Base-by-base conservation (phyloP, 2,113 vertebrate genomes). In the Carlito syrichta region DNA sequence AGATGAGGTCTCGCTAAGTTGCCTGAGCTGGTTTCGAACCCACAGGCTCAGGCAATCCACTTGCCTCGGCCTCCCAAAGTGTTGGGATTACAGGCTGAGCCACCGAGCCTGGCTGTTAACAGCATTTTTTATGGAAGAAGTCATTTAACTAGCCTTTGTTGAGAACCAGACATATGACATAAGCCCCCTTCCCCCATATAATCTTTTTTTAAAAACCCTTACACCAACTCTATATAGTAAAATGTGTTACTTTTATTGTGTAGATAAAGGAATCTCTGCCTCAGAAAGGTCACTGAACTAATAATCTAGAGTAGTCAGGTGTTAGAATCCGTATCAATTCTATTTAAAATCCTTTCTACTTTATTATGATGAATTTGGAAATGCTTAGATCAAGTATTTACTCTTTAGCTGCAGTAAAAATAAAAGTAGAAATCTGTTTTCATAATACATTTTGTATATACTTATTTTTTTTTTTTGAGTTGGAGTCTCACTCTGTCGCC, bases 381-480 rank as follows among this genome's bases (percentile, higher is more conserved):
- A 77, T 94, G 27, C 71, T 90, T 81, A 69, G 71, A 5, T 91
- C 50, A 83, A 69, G 25, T 48, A 81, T 84, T 93, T 94, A 69
- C 92, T 54, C 48, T 91, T 94, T 93, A 76, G 62, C 43, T 91
- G 71, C 25, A 93, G 23, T 73, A 63, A 89, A 94, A 74, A 45
- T 69, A 45, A 81, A 89, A 85, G 52, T 25, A 48, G 32, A 79
- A 88, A 56, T 40, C 27, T 32, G 2, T 48, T 78, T 94, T 93
- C 85, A 58, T 93, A 27, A 82, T 73, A 23, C 19, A 85, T 19
- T 85, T 71, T 96, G 35, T 19, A 63, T 91, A n/a, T n/a, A n/a
- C n/a, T n/a, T n/a, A n/a, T n/a, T n/a, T n/a, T n/a, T n/a, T n/a
- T n/a, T n/a, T n/a, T n/a, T n/a, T n/a, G n/a, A n/a, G n/a, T n/a